Percentiles rank a stretch among this genome's conserved stretches.
Conservation (phyloP, 2,888 invertebrate species). For the Cerastis rubricosa region DNA sequence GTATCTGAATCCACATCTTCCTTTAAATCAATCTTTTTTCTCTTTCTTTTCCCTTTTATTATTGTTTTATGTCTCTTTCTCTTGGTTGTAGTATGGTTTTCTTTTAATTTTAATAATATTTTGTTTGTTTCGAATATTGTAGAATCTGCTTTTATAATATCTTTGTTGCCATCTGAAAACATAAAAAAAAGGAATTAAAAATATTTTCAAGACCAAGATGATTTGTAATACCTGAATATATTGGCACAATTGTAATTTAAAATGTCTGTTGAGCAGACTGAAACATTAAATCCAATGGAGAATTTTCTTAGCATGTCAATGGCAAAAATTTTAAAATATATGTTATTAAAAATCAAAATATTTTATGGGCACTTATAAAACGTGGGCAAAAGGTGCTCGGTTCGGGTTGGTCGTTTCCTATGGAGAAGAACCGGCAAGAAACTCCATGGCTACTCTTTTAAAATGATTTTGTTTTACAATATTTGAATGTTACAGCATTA, state of each 20-base stretch:
- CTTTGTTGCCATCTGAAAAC: slow-evolving; percentile 47
- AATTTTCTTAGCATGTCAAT: background rate
- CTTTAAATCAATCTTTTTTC: slow-evolving; percentile 1
- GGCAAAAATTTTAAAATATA: background rate
- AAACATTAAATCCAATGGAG: background rate
- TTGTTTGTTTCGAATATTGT: slow-evolving; percentile 5
- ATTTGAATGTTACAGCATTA: no score
- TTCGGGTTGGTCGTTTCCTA: no score
- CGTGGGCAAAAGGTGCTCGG: no score
- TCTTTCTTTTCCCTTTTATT: slow-evolving; percentile 44
- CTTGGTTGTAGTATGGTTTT: slow-evolving; percentile 34
- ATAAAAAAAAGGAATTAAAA: background rate
- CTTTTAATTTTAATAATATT: slow-evolving; percentile 6
- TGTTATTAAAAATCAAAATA: no score
- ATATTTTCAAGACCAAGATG: background rate
- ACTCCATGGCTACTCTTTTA: no score
- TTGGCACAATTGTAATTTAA: background rate
- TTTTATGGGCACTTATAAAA: no score
- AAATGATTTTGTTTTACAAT: no score
- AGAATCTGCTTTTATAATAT: slow-evolving; percentile 17
- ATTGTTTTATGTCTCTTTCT: slow-evolving; percentile 60
- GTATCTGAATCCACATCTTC: slow-evolving; percentile 75
- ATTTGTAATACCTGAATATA: background rate
- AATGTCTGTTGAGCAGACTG: background rate
- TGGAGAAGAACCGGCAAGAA: no score